These are phyloP conservation scores for Tenualosa thibaudeaui DNA, from an alignment of 2,797 vertebrate genomes.

Conservation along the genomic window DNA sequence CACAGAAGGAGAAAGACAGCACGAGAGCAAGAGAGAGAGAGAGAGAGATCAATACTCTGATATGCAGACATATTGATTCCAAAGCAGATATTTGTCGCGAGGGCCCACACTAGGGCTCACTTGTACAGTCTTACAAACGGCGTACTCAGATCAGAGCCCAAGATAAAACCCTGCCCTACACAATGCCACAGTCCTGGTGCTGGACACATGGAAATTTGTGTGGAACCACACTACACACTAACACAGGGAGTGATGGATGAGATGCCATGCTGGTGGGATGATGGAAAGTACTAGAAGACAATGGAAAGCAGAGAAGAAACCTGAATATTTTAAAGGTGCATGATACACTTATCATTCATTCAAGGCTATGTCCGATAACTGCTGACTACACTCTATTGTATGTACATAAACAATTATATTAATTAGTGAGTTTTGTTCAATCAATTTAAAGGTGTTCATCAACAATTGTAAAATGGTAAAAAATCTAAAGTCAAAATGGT, in stretches of 20 bases:
- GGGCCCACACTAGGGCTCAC: conserved; percentile 44
- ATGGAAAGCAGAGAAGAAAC: neutral
- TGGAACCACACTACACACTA: neutral
- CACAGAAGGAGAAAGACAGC: neutral
- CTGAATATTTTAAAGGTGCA: neutral
- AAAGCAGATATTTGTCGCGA: conserved; percentile 43
- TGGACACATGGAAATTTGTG: too few species aligned
- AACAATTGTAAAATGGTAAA: too few species aligned
- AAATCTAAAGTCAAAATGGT: too few species aligned
- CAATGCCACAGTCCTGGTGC: neutral
- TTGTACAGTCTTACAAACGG: conserved; percentile 32
- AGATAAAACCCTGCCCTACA: neutral
- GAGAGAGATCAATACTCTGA: conserved; percentile 54
- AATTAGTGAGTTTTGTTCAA: too few species aligned
- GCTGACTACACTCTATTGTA: neutral
- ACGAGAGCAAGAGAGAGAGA: conserved; percentile 43
- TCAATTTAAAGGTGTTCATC: too few species aligned
- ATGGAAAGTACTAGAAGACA: neutral
- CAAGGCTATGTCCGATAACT: too few species aligned
- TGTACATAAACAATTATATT: neutral
- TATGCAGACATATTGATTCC: conserved; percentile 34
- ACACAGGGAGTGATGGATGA: conserved; percentile 2
- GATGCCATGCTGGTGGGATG: neutral
- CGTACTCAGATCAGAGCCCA: neutral
- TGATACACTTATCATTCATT: neutral